Base-by-base conservation (phyloP, 2,888 invertebrate species). In the Disparrhopalites patrizii region DNA sequence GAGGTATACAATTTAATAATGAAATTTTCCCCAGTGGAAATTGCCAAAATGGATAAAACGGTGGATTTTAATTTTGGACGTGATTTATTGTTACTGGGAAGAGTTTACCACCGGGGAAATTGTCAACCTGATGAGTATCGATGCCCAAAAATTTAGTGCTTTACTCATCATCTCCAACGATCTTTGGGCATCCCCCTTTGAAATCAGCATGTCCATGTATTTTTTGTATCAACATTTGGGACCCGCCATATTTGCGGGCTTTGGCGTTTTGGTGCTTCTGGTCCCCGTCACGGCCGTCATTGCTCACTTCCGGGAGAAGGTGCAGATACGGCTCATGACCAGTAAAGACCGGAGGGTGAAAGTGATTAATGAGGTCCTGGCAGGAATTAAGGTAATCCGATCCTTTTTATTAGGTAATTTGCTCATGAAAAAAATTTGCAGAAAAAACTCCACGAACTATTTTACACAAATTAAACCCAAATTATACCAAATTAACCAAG, bases 321-420 rank as follows among this genome's bases (percentile, higher is more conserved):
- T 90, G 68, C 93, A 93, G 80, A 88, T 91, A 61, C 84, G 84
- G 69, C 94, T 94, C 80, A 94, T 96, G 93, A 91, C 91, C 77
- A 88, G 88, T 79, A 96, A 96, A 81, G 95, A 96, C 77, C 89
- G 92, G 77, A 83, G 95, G 75, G 91, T 95, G 0, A 94, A 94
- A 77, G 81, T 94, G 62, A 93, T 94, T 90, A 94, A 91, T 76
- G 95, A 95, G 82, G 88, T 94, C 70, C 83, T 95, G 64, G 91
- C 89, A 79, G 94, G 94, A 54, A 93, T 95, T 72, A 95, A 94
- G 84, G 92, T 68, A 43, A 38, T 51, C 15, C 10, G 8, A 10
- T 18, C 43, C 15, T 10, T 43, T 43, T n/a, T n/a, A n/a, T n/a
- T n/a, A n/a, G n/a, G n/a, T n/a, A n/a, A n/a, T n/a, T n/a, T n/a